Base-by-base conservation (phyloP, 2,797 vertebrate species). In the Hypotaenidia philippensis region DNA sequence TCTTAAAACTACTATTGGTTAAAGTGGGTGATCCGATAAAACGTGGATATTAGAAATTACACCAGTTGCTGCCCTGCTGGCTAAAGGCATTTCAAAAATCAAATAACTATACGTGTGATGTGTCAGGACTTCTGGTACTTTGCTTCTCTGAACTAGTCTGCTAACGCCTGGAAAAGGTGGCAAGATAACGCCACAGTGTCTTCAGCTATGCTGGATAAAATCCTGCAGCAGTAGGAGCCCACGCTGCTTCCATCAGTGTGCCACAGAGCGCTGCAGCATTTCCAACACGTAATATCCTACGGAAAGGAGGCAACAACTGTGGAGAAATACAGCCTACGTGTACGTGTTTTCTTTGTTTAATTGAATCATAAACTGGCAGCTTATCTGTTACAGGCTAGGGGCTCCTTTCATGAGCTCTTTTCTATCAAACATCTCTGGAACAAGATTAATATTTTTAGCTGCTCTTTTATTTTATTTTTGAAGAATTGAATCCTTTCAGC, bases 371-470 rank as follows among this genome's bases (percentile, higher is more conserved):
- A 50, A n/a, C 76, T 86, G 63, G 23, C 72, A 76, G 31, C n/a
- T 21, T 38, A 41, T 91, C 41, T 92, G 21, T 34, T 81, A 45
- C 63, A 71, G 68, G 21, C 40, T 72, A 29, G 25, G 29, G 13
- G 13, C 26, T 70, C 69, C 55, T 93, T 91, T 84, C 29, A n/a
- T 53, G 56, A 1, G 0, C 53, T 50, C 44, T 76, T 82, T 80
- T 90, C 53, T 88, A 61, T 82, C 36, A 91, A 77, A 60, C 2
- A 29, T 76, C 77, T 79, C 22, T 70, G 64, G 66, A 91, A 74
- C 32, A 83, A 92, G 78, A 83, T 83, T 89, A 87, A 69, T 87
- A 59, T 77, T 89, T 95, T 86, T 91, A 84, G 29, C n/a, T 38
- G 27, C 29, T 88, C 18, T 88, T 83, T 47, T 77, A 20, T 68